A percentile compares a stretch with the other conserved stretches of the same genome.
Conservation (phyloP, 2,888 invertebrate species). For the Agrotis puta region DNA sequence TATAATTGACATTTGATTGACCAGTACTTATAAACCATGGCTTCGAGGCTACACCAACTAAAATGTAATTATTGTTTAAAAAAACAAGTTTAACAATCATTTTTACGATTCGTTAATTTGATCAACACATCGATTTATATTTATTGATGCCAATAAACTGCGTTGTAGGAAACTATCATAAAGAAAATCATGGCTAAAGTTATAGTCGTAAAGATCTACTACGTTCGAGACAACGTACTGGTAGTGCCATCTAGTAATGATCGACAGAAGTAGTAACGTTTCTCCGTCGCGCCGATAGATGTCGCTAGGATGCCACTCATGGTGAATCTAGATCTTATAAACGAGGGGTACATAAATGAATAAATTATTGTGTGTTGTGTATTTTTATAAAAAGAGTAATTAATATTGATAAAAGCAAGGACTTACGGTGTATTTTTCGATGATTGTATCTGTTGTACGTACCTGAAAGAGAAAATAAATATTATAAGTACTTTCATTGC, state of each 20-base stretch:
- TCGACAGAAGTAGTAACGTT: conserved; percentile 71
- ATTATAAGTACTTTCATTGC: conserved; percentile 8
- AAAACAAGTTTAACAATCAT: conserved; percentile 60
- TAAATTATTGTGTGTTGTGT: conserved; percentile 56
- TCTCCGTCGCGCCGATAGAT: conserved; percentile 73
- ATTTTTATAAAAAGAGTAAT: conserved; percentile 53
- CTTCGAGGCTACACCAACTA: conserved; percentile 60
- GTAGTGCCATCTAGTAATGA: conserved; percentile 75
- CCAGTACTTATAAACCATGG: conserved; percentile 53
- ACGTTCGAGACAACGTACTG: background rate
- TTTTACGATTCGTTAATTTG: conserved; percentile 58
- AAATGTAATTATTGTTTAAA: conserved; percentile 60
- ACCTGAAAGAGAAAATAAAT: conserved; percentile 76
- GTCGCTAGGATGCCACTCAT: conserved; percentile 66
- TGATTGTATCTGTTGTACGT: conserved; percentile 67
- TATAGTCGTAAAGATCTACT: conserved; percentile 26
- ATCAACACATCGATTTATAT: conserved; percentile 52
- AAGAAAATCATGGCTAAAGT: conserved; percentile 24
- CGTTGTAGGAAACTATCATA: conserved; percentile 28
- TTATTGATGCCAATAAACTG: conserved; percentile 52
- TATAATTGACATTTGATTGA: conserved; percentile 69
- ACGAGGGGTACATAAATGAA: conserved; percentile 72
- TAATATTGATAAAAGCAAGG: conserved; percentile 52
- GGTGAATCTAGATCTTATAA: conserved; percentile 35
- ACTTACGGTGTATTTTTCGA: conserved; percentile 66